Conservation (phyloP, 2,888 invertebrate genomes). For the Stegophylla sp. region DNA sequence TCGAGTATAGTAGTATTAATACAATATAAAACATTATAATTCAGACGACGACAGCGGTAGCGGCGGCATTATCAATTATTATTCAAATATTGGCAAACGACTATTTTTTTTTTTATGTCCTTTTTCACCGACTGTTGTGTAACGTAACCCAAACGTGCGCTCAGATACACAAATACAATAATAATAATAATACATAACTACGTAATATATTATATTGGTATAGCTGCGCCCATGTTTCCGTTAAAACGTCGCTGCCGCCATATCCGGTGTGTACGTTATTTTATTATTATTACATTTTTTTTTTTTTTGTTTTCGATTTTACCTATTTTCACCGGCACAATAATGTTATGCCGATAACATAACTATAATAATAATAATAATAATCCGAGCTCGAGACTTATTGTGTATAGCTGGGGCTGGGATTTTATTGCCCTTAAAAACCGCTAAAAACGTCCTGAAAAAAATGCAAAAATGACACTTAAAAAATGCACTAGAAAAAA, state of each 20-base stretch:
- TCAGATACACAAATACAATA: background rate
- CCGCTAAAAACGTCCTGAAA: no score
- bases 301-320: no score
- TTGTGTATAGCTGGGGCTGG: no score
- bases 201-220: slow-evolving; percentile 3
- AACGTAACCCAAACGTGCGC: slow-evolving; percentile 36
- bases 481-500: no score
- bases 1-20: background rate
- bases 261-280: slow-evolving; percentile 27
- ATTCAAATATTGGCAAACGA: slow-evolving; percentile 39
- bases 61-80: slow-evolving; percentile 40
- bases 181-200: background rate
- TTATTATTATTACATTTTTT: no score
- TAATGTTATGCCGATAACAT: no score
- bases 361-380: no score
- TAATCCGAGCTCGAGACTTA: no score
- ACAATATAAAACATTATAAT: slow-evolving; percentile 41
- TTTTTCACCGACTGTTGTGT: background rate
- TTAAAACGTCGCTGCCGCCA: background rate
- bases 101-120: background rate
- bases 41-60: slow-evolving; percentile 9
- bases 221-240: slow-evolving; percentile 8
- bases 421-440: no score
- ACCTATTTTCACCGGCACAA: background rate
- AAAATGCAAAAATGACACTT: no score